Conservation (phyloP, 2,113 vertebrate genomes). For the Eclectus roratus region DNA sequence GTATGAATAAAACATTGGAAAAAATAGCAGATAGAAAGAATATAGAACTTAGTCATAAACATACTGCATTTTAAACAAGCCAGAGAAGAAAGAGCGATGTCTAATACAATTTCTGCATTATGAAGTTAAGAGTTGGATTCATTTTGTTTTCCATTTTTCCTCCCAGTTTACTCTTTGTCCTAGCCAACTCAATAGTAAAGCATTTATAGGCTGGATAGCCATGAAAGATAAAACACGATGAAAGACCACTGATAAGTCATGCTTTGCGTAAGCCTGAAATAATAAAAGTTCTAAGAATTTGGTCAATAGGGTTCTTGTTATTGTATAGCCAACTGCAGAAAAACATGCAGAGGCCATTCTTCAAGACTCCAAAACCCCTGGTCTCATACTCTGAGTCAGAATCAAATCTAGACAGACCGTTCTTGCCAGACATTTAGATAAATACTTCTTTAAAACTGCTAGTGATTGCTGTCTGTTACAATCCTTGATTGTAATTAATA, state of each 20-base stretch:
- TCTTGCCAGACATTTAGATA: not conserved
- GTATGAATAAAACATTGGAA: not conserved
- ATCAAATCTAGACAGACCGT: not conserved
- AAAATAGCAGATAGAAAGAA: not conserved
- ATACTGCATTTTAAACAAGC: not conserved
- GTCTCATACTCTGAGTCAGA: not conserved
- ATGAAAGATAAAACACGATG: not conserved
- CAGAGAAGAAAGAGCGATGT: not conserved
- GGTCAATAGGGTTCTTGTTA: not conserved
- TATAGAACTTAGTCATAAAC: not conserved
- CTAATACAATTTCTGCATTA: not conserved
- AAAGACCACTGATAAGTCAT: not conserved
- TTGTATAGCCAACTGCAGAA: not conserved
- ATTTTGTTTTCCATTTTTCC: conserved; percentile 20
- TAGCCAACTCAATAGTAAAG: not conserved
- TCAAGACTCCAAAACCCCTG: not conserved
- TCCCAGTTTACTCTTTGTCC: not conserved
- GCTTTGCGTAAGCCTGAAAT: not conserved
- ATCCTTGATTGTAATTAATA: not conserved
- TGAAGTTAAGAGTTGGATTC: not conserved
- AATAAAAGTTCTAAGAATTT: not conserved
- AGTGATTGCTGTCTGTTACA: not conserved
- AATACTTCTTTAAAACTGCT: not conserved
- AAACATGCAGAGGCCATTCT: not conserved
- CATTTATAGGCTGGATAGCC: not conserved